Percentiles rank a stretch among this genome's conserved stretches.
Evolutionary conservation across 2,113 vertebrate genomes (phyloP).

Genomic region (Phodopus roborovskii): DNA sequence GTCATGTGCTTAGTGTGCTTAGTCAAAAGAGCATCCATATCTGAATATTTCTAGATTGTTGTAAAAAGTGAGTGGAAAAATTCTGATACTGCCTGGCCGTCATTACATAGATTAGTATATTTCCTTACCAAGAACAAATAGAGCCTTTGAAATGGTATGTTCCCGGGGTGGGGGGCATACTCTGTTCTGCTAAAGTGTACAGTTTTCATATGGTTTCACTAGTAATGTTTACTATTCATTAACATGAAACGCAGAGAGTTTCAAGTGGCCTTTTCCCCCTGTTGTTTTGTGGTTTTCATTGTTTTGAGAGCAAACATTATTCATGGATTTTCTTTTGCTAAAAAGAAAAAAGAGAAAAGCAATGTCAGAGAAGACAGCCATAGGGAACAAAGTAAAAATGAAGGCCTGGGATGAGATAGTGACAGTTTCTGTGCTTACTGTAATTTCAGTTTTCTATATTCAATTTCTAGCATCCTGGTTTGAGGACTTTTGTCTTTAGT

Average conservation of each 20-base stretch:
- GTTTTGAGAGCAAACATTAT: slow-evolving; percentile 30
- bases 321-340: slow-evolving; percentile 62
- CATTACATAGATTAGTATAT: slow-evolving; percentile 9
- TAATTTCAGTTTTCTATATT: slow-evolving; percentile 17
- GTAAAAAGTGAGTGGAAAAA: slow-evolving; percentile 45
- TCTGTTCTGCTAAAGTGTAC: background rate
- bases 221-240: slow-evolving; percentile 69
- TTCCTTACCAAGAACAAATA: slow-evolving; percentile 38
- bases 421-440: background rate
- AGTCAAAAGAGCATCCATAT: background rate
- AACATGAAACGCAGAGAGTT: slow-evolving; percentile 62
- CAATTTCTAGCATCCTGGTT: background rate
- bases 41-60: slow-evolving; percentile 43
- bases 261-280: slow-evolving; percentile 26
- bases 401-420: background rate
- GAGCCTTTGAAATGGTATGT: background rate
- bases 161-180: background rate
- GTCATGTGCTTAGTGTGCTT: background rate
- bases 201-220: slow-evolving; percentile 71
- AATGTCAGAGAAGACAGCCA: background rate
- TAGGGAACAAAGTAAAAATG: slow-evolving; percentile 53
- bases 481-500: background rate
- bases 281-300: slow-evolving; percentile 64
- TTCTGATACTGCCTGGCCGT: background rate
- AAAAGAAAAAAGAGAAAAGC: slow-evolving; percentile 17